phyloP scores from a whole-genome alignment of 2,113 vertebrate genomes.

The Seriola dumerili region DNA sequence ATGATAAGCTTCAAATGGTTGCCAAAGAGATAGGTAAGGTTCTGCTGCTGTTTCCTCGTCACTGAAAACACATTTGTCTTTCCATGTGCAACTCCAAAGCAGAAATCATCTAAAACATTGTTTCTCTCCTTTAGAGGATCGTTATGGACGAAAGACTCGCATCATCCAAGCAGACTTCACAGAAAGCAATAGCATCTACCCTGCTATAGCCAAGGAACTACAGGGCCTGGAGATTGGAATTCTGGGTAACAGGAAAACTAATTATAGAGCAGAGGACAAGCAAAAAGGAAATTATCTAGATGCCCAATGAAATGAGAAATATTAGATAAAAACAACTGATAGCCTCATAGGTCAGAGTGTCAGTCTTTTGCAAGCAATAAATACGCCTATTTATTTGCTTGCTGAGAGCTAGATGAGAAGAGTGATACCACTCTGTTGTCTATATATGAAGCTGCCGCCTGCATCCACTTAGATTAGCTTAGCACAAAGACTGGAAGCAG shows the following conservation, averaged over 20 bases:
- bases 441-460: neutral
- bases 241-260: slow-evolving; percentile 77
- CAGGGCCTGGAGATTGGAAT: slow-evolving; percentile 85
- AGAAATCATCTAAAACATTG: neutral
- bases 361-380: neutral
- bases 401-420: neutral
- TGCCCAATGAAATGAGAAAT: neutral
- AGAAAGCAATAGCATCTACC: slow-evolving; percentile 78
- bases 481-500: too few species aligned
- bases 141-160: slow-evolving; percentile 73
- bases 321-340: too few species aligned
- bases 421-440: neutral
- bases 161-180: slow-evolving; percentile 85
- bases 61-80: neutral
- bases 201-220: slow-evolving; percentile 72
- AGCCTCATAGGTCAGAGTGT: neutral
- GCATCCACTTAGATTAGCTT: too few species aligned
- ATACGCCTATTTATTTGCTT: too few species aligned
- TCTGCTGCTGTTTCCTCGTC: neutral
- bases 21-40: slow-evolving; percentile 82
- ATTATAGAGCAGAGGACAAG: neutral
- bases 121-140: slow-evolving; percentile 71
- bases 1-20: slow-evolving; percentile 75
- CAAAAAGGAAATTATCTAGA: neutral
- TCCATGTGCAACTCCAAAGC: neutral